Conservation (phyloP, 2,113 vertebrate species). For the Phoxinus phoxinus region DNA sequence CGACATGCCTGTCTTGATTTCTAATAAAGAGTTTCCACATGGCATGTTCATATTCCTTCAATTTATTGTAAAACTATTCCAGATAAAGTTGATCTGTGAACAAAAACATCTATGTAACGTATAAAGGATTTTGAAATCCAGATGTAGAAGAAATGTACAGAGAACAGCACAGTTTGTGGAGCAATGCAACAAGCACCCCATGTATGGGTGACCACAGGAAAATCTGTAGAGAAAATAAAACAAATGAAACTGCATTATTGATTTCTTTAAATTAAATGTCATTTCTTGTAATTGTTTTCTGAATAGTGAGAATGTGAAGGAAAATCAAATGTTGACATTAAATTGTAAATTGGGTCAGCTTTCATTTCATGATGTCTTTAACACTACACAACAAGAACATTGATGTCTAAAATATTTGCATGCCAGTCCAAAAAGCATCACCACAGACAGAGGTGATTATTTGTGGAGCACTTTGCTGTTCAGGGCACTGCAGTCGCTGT, state of each 20-base stretch:
- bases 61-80: constrained; percentile 6
- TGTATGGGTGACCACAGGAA: neutral
- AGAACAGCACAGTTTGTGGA: neutral
- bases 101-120: neutral
- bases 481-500: neutral
- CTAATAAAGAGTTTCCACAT: neutral
- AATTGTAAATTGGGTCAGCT: neutral
- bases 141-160: neutral
- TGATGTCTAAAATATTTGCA: neutral
- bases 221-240: neutral
- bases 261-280: neutral
- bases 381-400: neutral
- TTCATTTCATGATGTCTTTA: neutral
- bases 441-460: neutral
- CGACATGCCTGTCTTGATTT: neutral
- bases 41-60: neutral
- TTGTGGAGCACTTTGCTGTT: neutral
- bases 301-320: neutral
- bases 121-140: neutral
- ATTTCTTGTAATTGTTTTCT: neutral
- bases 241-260: too few relatives aligned
- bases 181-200: neutral
- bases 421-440: neutral
- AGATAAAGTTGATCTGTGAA: constrained; percentile 17
- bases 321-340: neutral